Evolutionary conservation across 2,888 invertebrate species (phyloP).

Genomic region (Pseudococcus viburni): DNA sequence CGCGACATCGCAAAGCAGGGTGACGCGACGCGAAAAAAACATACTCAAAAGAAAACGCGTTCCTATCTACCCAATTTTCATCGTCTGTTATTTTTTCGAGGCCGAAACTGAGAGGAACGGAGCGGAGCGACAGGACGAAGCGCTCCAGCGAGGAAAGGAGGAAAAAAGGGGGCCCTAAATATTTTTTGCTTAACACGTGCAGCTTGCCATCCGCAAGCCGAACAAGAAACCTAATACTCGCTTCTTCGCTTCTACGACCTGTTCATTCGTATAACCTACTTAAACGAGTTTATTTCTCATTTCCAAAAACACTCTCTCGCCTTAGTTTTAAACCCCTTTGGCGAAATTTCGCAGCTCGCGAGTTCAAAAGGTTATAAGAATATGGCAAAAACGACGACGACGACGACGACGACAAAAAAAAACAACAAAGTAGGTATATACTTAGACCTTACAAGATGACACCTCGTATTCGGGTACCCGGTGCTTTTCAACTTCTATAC

Average conservation of each 20-base stretch:
- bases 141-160: background rate
- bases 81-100: too few species aligned
- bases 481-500: background rate
- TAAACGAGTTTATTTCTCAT: conserved; percentile 35
- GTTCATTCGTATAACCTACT: conserved; percentile 14
- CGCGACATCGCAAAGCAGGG: too few species aligned
- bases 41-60: too few species aligned
- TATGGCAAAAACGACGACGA: background rate
- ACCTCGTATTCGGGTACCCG: background rate
- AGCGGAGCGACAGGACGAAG: too few species aligned
- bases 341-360: background rate
- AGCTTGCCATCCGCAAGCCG: conserved; percentile 1
- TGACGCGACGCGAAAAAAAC: too few species aligned
- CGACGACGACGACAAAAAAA: background rate
- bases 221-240: conserved; percentile 14
- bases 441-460: too few species aligned
- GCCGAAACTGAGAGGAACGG: too few species aligned
- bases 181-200: background rate
- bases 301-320: conserved; percentile 8
- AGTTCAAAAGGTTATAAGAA: background rate
- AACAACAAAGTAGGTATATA: too few species aligned
- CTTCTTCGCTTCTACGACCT: background rate
- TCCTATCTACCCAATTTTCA: too few species aligned
- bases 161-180: background rate
- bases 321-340: conserved; percentile 16